phyloP scores from a whole-genome alignment of 2,113 vertebrate genomes.

The Oxygymnocypris stewartii region DNA sequence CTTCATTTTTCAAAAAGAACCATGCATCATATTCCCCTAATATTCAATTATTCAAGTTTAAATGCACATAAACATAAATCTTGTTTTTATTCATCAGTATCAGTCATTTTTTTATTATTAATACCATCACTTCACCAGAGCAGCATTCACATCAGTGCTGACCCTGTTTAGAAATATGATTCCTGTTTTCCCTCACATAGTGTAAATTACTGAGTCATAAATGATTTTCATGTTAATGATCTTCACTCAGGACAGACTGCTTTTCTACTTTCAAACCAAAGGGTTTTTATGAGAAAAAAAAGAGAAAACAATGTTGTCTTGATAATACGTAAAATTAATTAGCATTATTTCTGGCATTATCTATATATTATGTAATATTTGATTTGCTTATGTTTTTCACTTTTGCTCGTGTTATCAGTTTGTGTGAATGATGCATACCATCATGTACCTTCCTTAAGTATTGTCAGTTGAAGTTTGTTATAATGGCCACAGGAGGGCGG shows the following conservation, averaged over 20 bases:
- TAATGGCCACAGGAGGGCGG: constrained; percentile 64
- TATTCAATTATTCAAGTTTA: background rate
- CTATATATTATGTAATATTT: constrained; percentile 5
- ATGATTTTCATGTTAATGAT: constrained; percentile 24
- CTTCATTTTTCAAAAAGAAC: background rate
- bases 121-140: background rate
- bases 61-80: background rate
- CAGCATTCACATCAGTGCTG: background rate
- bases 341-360: background rate
- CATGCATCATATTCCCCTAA: background rate
- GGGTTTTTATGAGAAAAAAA: too few species aligned
- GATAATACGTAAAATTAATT: background rate
- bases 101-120: background rate
- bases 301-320: background rate
- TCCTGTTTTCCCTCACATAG: background rate
- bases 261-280: constrained; percentile 5
- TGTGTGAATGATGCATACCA: background rate
- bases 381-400: background rate
- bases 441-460: background rate
- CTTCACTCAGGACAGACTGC: background rate
- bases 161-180: background rate
- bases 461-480: constrained; percentile 40
- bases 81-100: background rate
- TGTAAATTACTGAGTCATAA: background rate
- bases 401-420: background rate